Evolutionary conservation across 2,797 vertebrate species (phyloP), one percentile per base, ranked within the genome.

Genomic region (Macropodus opercularis): DNA sequence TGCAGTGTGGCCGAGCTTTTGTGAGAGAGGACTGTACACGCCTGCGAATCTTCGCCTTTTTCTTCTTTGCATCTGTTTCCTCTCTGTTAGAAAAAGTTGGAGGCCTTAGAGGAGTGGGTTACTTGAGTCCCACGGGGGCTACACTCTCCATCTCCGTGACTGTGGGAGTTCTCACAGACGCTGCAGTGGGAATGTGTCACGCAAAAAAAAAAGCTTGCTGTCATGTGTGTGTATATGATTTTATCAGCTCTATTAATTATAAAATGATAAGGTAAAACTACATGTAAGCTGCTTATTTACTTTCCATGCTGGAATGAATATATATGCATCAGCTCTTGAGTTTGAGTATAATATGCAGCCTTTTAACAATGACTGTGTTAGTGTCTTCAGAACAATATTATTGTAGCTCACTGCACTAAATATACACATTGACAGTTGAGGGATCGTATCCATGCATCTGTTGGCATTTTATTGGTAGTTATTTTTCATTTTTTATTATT

Each of bases 81-180:
- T 82, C 81, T 90, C 84, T 69, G 72, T 85, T 86, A 85, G 70
- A 81, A 87, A 81, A 87, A 90, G 80, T 89, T 86, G 57, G 79
- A 84, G 84, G 79, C 77, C 84, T 85, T 82, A 53, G 77, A 84
- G 71, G 80, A 89, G 84, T 77, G 80, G 65, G 69, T 75, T 79
- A 76, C 66, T 83, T 80, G 38, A 40, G 61, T 86, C 84, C 76
- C 87, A 10, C 54, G 83, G 84, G 87, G 81, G 79, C 80, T 89
- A 51, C 40, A 56, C 76, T 80, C 81, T 83, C 67, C 68, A 57
- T 75, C 79, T 74, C 70, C 42, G 2, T 54, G 81, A 77, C 86
- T 85, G 87, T 87, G 84, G 87, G 84, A 91, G 81, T 89, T 91
- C 85, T 92, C 90, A 90, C 67, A 77, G 85, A 80, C 87, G 64